Conservation (phyloP, 2,113 vertebrate species). For the Pseudopipra pipra region DNA sequence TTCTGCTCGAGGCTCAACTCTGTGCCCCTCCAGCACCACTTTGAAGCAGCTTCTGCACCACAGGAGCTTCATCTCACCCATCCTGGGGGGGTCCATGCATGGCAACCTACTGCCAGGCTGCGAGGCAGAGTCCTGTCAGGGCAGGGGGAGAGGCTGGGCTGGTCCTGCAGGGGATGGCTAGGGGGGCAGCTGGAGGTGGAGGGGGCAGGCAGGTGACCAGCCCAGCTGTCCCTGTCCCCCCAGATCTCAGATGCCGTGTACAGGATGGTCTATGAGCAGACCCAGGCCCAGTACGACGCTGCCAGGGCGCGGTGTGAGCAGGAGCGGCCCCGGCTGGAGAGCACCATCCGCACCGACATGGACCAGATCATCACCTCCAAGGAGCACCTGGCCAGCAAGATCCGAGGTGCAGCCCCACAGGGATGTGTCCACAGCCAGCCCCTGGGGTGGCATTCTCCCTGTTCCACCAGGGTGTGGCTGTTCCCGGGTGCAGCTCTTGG, state of each 20-base stretch:
- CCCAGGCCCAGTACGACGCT: conserved; percentile 73
- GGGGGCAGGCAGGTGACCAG: background rate
- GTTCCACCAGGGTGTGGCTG: background rate
- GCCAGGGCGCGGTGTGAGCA: conserved; percentile 74
- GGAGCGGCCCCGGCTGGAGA: conserved; percentile 79
- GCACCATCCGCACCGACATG: conserved; percentile 90
- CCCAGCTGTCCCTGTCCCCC: background rate
- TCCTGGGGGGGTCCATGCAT: background rate
- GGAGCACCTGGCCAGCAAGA: conserved; percentile 92
- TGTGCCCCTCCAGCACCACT: background rate
- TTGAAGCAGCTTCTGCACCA: background rate
- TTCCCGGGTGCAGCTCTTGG: background rate
- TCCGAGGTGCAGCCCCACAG: conserved; percentile 76
- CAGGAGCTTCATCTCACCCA: background rate
- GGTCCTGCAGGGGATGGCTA: accelerated
- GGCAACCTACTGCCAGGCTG: background rate
- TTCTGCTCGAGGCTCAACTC: background rate
- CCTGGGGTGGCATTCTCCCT: background rate
- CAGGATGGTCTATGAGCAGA: conserved; percentile 83
- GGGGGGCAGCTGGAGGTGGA: accelerated
- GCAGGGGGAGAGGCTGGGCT: background rate
- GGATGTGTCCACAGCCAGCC: accelerated
- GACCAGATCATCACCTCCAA: conserved; percentile 97
- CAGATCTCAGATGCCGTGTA: conserved; percentile 91
- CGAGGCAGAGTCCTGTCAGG: background rate